Base-by-base conservation (phyloP, 2,888 invertebrate genomes). In the Dicranocentrus wangi region DNA sequence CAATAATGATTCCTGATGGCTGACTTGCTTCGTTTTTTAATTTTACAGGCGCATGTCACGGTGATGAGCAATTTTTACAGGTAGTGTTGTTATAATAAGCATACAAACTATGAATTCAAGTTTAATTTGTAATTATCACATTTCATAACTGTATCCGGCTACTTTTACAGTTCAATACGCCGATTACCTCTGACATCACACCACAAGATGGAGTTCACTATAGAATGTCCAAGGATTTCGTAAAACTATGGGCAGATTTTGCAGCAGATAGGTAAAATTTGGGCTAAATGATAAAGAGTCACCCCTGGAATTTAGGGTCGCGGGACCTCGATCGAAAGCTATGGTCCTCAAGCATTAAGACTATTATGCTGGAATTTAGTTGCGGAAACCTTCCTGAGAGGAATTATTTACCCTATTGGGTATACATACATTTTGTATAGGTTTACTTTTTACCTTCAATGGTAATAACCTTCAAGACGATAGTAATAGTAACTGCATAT, bases 31-130 rank as follows among this genome's bases (percentile, higher is more conserved):
- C 19, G 8, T 51, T 53, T 5, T 42, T 58, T 10, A 43, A 10
- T 47, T 47, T 72, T 39, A 2, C 27, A 76, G 82, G 81, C 0
- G 75, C 71, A n/a, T 83, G 83, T 66, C 83, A 83, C 75, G 76
- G 77, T 2, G 83, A 83, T 65, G 81, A 83, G 15, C 78, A 79
- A 17, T 72, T 78, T 17, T 51, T 83, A 32, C 69, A 23, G 66
- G 75, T 75, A 75, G 28, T 23, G 21, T 5, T 51, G 8, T 51
- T n/a, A n/a, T n/a, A n/a, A n/a, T n/a, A n/a, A n/a, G n/a, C n/a
- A n/a, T n/a, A n/a, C n/a, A n/a, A n/a, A n/a, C n/a, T n/a, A n/a
- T n/a, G n/a, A n/a, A n/a, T n/a, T n/a, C n/a, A n/a, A n/a, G n/a
- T n/a, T n/a, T 39, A 39, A 39, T 39, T 8, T 39, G 39, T 7